phyloP scores from a whole-genome alignment of 64 coral and sea anemone species.

The Astreopora myriophthalma region DNA sequence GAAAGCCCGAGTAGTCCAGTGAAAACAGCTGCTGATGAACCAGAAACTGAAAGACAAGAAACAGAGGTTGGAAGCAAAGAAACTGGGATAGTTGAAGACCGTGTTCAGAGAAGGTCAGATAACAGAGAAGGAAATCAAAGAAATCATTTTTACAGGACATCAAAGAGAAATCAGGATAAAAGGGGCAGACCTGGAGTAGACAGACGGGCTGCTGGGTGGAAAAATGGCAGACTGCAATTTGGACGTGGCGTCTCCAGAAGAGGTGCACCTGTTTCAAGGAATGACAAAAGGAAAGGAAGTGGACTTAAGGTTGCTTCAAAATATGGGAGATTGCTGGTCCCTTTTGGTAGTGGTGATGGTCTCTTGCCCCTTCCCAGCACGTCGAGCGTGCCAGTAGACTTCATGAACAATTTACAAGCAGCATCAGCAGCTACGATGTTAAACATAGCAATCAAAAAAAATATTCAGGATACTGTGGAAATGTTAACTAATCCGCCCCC shows the following conservation, averaged over 20 bases:
- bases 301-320: not conserved
- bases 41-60: not conserved
- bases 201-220: not conserved
- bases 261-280: not conserved
- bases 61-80: not conserved
- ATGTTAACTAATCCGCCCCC: constrained; percentile 20
- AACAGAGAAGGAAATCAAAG: not conserved
- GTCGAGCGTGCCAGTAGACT: not conserved
- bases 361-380: not conserved
- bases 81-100: not conserved
- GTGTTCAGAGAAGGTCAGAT: not conserved
- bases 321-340: not conserved
- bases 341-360: not conserved
- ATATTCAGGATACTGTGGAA: not conserved
- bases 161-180: not conserved
- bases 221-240: not conserved
- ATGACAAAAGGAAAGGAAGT: not conserved
- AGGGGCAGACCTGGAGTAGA: not conserved
- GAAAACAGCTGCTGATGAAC: not conserved
- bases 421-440: not conserved
- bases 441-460: not conserved
- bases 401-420: not conserved
- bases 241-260: not conserved
- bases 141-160: not conserved
- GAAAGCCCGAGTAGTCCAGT: not conserved